Evolutionary conservation across 2,113 vertebrate species (phyloP).

Genomic region (Lagopus leucura): DNA sequence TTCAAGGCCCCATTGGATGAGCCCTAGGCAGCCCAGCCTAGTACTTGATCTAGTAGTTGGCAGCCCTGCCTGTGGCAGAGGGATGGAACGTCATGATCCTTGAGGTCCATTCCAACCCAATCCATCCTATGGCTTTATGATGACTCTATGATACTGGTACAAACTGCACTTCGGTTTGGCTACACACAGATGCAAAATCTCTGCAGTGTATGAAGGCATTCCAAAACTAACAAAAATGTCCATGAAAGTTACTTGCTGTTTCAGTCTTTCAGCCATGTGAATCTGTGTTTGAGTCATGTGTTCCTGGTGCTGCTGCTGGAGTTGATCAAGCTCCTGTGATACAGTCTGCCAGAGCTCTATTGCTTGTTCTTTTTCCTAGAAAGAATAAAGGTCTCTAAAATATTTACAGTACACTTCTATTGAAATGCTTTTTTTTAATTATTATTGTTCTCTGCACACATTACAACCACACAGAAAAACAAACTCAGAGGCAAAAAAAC

Average conservation of each 20-base stretch:
- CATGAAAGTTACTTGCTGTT: conserved; percentile 81
- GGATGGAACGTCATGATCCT: no score
- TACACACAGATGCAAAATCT: neutral
- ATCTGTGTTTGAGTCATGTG: conserved; percentile 79
- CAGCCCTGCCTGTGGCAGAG: no score
- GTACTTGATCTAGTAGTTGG: no score
- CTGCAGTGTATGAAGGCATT: neutral
- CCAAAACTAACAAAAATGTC: neutral
- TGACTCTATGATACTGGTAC: neutral
- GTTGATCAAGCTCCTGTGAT: conserved; percentile 80
- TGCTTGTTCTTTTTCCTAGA: conserved; percentile 86
- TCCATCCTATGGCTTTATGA: no score
- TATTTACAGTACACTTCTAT: neutral
- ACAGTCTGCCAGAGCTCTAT: conserved; percentile 87
- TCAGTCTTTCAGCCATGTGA: conserved; percentile 80
- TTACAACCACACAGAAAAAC: neutral
- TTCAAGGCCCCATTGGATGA: no score
- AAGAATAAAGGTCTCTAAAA: conserved; percentile 5
- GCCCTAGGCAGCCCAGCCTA: no score
- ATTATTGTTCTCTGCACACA: neutral
- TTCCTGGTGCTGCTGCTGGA: conserved; percentile 86
- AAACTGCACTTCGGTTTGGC: neutral
- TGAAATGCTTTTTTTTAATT: neutral
- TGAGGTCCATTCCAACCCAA: no score
- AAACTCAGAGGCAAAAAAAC: neutral